phyloP scores from a whole-genome alignment of 1,140 invertebrate species.

The Drosophila fuyamai region DNA sequence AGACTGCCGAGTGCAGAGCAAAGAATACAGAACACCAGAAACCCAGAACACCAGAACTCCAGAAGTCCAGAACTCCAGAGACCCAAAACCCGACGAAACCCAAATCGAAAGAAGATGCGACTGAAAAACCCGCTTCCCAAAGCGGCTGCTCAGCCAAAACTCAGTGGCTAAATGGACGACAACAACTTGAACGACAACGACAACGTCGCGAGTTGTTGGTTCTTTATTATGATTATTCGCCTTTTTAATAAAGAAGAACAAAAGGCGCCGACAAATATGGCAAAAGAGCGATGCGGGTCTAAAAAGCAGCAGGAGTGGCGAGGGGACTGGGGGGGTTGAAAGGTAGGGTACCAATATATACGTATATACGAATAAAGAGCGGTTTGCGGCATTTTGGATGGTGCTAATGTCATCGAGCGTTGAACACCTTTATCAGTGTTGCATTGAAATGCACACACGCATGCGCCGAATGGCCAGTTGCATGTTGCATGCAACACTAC shows the following conservation, averaged over 20 bases:
- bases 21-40: not conserved
- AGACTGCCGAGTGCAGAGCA: not conserved
- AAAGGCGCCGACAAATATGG: conserved; percentile 82
- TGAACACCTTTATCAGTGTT: conserved; percentile 84
- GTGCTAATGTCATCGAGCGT: conserved; percentile 84
- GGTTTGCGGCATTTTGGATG: conserved; percentile 72
- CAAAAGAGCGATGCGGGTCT: conserved; percentile 54
- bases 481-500: conserved; percentile 65
- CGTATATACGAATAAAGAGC: not conserved
- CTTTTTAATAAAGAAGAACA: conserved; percentile 84
- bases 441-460: conserved; percentile 83
- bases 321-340: no score
- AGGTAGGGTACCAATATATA: not conserved
- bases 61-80: conserved; percentile 9
- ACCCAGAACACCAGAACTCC: not conserved
- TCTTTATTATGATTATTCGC: conserved; percentile 83
- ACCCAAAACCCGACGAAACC: conserved; percentile 12
- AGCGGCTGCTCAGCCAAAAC: conserved; percentile 73
- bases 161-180: conserved; percentile 80
- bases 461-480: conserved; percentile 62
- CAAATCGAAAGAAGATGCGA: conserved; percentile 42
- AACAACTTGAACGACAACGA: conserved; percentile 53
- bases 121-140: conserved; percentile 61
- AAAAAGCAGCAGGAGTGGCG: not conserved
- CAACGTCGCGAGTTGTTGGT: conserved; percentile 66